phyloP scores from a whole-genome alignment of 2,113 vertebrate species.

The Crotalus tigris region DNA sequence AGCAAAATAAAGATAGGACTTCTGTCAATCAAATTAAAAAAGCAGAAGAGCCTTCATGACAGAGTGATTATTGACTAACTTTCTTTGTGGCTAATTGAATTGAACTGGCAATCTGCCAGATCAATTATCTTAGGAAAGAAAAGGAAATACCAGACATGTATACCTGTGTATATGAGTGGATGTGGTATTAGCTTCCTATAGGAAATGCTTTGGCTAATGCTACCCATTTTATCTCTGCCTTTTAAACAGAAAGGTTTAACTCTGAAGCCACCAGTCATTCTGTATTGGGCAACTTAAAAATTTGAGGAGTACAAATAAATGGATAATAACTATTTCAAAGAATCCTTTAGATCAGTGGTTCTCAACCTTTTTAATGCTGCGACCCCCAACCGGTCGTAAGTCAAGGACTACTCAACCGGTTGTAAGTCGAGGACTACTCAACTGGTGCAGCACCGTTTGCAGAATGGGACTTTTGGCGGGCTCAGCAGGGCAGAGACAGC shows the following conservation, averaged over 20 bases:
- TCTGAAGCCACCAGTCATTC: not conserved
- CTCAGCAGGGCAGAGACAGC: too few species aligned
- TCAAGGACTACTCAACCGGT: too few species aligned
- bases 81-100: constrained; percentile 42
- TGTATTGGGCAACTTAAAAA: not conserved
- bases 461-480: too few species aligned
- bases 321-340: not conserved
- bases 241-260: not conserved
- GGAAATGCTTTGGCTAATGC: constrained; percentile 2
- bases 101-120: constrained; percentile 53
- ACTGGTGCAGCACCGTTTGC: too few species aligned
- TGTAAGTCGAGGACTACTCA: too few species aligned
- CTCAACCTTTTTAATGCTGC: too few species aligned
- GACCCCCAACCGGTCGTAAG: too few species aligned
- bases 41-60: constrained; percentile 60
- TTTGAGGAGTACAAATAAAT: not conserved
- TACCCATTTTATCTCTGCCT: constrained; percentile 39
- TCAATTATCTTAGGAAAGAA: constrained; percentile 67
- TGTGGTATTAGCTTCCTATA: not conserved
- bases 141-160: constrained; percentile 68
- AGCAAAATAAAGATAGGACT: constrained; percentile 61
- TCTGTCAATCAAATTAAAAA: constrained; percentile 71
- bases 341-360: not conserved
- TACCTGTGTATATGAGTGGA: not conserved
- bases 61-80: constrained; percentile 57